Evolutionary conservation across 1,140 invertebrate species (phyloP), one percentile per base, ranked within the genome.

Genomic region (Pseudomyrmex pallidus): DNA sequence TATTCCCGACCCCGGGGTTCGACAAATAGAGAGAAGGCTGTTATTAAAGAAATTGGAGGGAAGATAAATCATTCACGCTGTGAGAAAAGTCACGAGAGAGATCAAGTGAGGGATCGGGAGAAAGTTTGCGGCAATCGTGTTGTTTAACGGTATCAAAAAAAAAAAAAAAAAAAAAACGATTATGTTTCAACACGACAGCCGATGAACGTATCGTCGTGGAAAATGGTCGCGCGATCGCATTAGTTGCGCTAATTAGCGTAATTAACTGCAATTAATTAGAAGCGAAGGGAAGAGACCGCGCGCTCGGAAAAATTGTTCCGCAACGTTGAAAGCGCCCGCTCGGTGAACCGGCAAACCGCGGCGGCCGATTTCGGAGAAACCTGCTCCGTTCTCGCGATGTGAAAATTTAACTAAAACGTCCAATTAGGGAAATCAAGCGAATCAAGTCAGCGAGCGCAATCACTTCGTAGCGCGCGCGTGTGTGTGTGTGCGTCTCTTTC

Each of bases 261-360:
- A 92, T 92, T 91, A 91, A 89, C 83, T 59, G 82, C 74, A 85
- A 92, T 91, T 91, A 91, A 92, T 92, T 90, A 92, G 83, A 85
- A 87, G 54, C 70, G 35, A 64, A 83, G 61, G 52, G 68, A 67
- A 76, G 48, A 85, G 70, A 74, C 17, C 12, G 8, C 3, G 8
- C 3, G 4, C 3, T 48, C 2, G 35, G 12, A 44, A n/a, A 8
- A 54, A 57, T 52, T 44, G 22, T 83, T 76, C 67, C 25, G 25
- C 25, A 13, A 22, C 54, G 5, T 35, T 35, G 59, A 67, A 63
- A 48, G 48, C 25, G 17, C 35, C 5, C 9, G 46, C 22, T 13
- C 54, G 50, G 63, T 22, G 35, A 35, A 35, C 5, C 5, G 54
- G 61, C 15, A 20, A 77, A 20, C 5, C 13, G 35, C 13, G 35